A percentile compares a stretch with the other conserved stretches of the same genome.
These are phyloP conservation scores for Scleropages formosus DNA, from an alignment of 2,797 vertebrate genomes.

Conservation along the genomic window DNA sequence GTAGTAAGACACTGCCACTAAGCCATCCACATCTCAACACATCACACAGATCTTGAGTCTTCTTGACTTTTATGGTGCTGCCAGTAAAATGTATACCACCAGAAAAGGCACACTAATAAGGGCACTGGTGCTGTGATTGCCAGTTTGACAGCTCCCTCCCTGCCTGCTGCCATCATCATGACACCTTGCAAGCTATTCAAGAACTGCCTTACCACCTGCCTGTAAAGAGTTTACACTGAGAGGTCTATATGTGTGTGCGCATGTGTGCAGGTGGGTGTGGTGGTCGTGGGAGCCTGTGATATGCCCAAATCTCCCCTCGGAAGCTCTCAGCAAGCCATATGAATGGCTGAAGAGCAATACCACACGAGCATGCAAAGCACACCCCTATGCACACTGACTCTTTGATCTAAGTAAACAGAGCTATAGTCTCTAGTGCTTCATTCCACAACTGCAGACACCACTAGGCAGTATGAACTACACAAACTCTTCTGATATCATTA, in stretches of 20 bases:
- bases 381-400: constrained; percentile 1
- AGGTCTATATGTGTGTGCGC: not conserved
- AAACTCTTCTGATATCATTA: too few relatives aligned
- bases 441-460: too few relatives aligned
- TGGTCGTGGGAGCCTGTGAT: not conserved
- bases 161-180: constrained; percentile 14
- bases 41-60: not conserved
- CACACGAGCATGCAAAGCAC: not conserved
- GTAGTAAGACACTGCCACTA: not conserved
- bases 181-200: constrained; percentile 5
- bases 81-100: not conserved
- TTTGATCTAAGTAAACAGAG: constrained; percentile 3
- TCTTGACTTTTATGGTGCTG: not conserved
- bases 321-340: not conserved
- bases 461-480: too few relatives aligned
- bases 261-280: not conserved
- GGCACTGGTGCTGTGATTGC: not conserved
- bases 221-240: not conserved
- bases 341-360: not conserved
- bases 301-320: constrained; percentile 4
- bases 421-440: not conserved
- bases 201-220: constrained; percentile 6
- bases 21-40: not conserved
- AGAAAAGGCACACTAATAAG: not conserved
- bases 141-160: constrained; percentile 12